Evolutionary conservation across 2,888 invertebrate species (phyloP), one percentile per base, ranked within the genome.

Genomic region (Watsonalla cultraria): DNA sequence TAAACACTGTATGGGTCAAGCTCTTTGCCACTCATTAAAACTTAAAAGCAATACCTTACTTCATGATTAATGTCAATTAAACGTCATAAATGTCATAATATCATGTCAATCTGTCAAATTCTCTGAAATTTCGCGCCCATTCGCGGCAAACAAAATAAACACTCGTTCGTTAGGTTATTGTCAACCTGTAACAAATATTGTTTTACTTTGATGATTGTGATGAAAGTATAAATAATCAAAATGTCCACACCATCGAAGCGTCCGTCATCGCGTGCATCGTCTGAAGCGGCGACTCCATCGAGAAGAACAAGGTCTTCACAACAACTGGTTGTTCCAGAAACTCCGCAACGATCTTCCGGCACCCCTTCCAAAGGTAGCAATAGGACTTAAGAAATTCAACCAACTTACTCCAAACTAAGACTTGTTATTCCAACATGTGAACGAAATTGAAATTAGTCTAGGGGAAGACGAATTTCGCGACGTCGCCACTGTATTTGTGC

Each of bases 191-290:
- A 24, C 1, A 24, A 24, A 24, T 24, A 24, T 24, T 24, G 24
- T 24, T 24, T 33, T 47, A 46, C 34, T 4, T 34, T 48, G 48
- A 9, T 35, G n/a, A 48, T 35, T 48, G 48, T 35, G 47, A 34
- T n/a, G 11, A 6, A 35, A 48, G 14, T 45, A 34, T 55, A 45
- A 5, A 11, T 51, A 39, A 49, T 8, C 37, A 42, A 68, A 60
- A 90, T 90, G 90, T 90, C 90, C 45, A 88, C 86, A 53, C 88
- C 90, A 53, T 82, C 84, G 5, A 86, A 87, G 65, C 84, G 86
- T 47, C 87, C 90, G 7, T 74, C 86, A 34, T 90, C 91, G 15
- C 83, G 78, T 45, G 88, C 89, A 7, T 90, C 90, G 0, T 90
- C 91, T 0, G 90, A 90, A 57, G 81, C 88, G 15, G 66, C 82